phyloP scores from a whole-genome alignment of 2,888 invertebrate species.

The Hypomecis punctinalis region DNA sequence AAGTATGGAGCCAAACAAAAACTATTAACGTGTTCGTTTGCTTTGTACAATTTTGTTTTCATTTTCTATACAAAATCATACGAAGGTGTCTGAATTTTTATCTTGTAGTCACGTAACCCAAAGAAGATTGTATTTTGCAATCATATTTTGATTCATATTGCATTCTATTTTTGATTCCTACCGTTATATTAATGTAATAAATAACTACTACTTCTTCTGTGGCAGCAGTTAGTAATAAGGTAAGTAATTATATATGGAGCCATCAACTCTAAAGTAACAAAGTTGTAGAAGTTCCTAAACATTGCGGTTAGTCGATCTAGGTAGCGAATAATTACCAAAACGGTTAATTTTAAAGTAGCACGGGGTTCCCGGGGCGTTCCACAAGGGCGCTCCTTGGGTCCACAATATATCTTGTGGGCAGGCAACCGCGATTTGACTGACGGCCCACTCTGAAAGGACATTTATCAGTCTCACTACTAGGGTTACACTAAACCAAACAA shows the following conservation, averaged over 20 bases:
- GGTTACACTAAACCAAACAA: constrained; percentile 84
- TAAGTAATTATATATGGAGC: not conserved
- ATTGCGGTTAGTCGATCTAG: constrained; percentile 42
- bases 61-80: no score
- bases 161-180: no score
- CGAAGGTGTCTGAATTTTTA: no score
- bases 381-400: constrained; percentile 77
- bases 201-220: no score
- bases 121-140: no score
- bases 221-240: no score
- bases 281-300: constrained; percentile 20
- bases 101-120: no score
- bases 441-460: constrained; percentile 83
- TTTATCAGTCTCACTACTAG: constrained; percentile 83
- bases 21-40: no score
- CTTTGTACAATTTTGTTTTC: no score
- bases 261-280: constrained; percentile 22
- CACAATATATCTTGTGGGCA: constrained; percentile 84
- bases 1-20: no score
- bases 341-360: constrained; percentile 79
- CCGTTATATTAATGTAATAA: no score
- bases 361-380: constrained; percentile 64
- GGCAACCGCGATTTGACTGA: constrained; percentile 85
- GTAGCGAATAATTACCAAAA: constrained; percentile 63
- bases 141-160: no score